Base-by-base conservation (phyloP, 2,113 vertebrate genomes). In the Paedocypris sp. region DNA sequence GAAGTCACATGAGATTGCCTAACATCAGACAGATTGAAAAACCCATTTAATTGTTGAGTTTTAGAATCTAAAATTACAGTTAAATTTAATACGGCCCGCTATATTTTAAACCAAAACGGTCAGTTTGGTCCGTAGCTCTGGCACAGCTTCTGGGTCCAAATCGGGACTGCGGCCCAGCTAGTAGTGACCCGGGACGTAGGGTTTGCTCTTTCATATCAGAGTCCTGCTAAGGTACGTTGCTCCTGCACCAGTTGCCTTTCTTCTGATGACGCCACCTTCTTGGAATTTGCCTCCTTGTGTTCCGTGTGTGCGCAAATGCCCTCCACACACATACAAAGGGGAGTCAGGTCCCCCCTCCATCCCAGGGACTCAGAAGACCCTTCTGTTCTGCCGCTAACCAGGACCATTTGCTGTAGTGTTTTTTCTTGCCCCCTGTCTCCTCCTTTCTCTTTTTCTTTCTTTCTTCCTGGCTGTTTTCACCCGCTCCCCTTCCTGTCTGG, bases 251-350 rank as follows among this genome's bases (percentile, higher is more conserved):
- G 80, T 83, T 82, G 66, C 78, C 70, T 82, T 83, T 77, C 76
- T 80, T 72, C 63, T 48, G 68, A 75, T 85, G 80, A 76, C 82
- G 69, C 67, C 80, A 81, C 71, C 70, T 80, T 81, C 81, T 77
- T 86, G 77, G 87, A 88, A 89, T 85, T 86, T 39, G 66, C 66
- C 72, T 81, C 70, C 80, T 83, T 60, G 78, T 83, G 68, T 78
- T 79, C 51, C 79, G 70, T 78, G 76, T 71, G 74, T 75, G 56
- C 49, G 47, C 70, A 75, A 70, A 79, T 64, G 62, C 63, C 49
- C 63, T 50, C 31, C 23, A 33, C 29, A 61, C 66, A 66, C 66
- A 67, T 61, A 33, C 60, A 46, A 31, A 68, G 46, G 31, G 53
- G 54, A 42, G 51, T 35, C 46, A 4, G 46, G 49, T 58, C 47